Evolutionary conservation across 2,888 invertebrate genomes (phyloP).

Genomic region (Acanthosoma haemorrhoidale): DNA sequence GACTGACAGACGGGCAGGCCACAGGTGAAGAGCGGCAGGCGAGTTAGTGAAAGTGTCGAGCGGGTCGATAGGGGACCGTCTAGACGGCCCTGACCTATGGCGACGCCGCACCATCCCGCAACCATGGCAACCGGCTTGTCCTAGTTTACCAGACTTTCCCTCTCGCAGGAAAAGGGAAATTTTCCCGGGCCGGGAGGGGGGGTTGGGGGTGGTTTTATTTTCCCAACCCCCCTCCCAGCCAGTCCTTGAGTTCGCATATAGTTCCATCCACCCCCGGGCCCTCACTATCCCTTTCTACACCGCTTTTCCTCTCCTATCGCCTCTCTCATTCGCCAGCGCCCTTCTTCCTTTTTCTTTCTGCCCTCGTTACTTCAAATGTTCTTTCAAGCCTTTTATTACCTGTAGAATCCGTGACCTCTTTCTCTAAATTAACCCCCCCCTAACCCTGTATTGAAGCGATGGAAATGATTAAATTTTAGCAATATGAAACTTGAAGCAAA

Average conservation of each 20-base stretch:
- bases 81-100: conserved; percentile 38
- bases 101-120: conserved; percentile 26
- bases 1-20: no score
- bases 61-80: conserved; percentile 34
- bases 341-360: not conserved
- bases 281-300: not conserved
- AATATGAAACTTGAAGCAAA: no score
- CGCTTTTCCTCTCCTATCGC: not conserved
- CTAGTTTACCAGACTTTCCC: conserved; percentile 33
- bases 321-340: not conserved
- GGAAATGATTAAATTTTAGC: not conserved
- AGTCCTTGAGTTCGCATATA: not conserved
- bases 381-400: no score
- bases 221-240: conserved; percentile 28
- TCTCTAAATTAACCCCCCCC: no score
- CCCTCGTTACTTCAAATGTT: not conserved
- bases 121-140: conserved; percentile 33
- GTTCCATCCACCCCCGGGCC: not conserved
- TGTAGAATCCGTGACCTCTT: no score
- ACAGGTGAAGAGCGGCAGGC: not conserved
- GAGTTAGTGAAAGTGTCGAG: conserved; percentile 23
- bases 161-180: conserved; percentile 31
- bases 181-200: not conserved
- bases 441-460: no score
- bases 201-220: conserved; percentile 11